Base-by-base conservation (phyloP, 2,113 vertebrate genomes). In the Caretta caretta region DNA sequence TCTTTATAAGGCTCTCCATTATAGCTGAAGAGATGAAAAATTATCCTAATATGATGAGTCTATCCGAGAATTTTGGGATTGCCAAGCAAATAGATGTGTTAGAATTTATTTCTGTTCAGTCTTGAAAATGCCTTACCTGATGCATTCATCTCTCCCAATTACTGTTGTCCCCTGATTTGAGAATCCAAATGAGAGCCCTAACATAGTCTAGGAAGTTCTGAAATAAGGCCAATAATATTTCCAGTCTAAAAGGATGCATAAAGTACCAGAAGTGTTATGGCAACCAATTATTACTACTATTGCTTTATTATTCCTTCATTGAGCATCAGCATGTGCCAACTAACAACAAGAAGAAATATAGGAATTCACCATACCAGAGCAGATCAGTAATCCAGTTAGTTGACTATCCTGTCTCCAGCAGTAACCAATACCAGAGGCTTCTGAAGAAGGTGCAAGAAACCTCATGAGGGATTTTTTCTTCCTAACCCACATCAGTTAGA, bases 21-120 rank as follows among this genome's bases (percentile, higher is more conserved):
- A 86, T 93, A 97, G 96, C 90, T 62, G 86, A 16, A 59, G n/a
- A 42, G 46, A 53, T 93, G 46, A 95, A 78, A 95, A 87, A 90
- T 57, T 85, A 6, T 1, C 0, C 24, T 80, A 87, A 11, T 92
- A 93, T 72, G 90, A 94, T 86, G 24, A 92, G 53, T 94, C n/a
- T 87, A 91, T 82, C 69, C 92, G 48, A 91, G 87, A 97, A 93
- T 75, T 75, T 25, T 89, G 78, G 92, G 62, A 56, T 95, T 96
- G 88, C 93, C 88, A 84, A 96, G 56, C 54, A 96, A 97, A 96
- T 65, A 56, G 93, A 49, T 91, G 72, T 42, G 84, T 93, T 51
- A 85, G 83, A 97, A 93, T 96, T 83, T 88, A 93, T 95, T 97
- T 96, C 53, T 97, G 95, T 92, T 96, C 79, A 80, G 10, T 46